Base-by-base conservation (phyloP, 2,888 invertebrate genomes). In the Formica aserva region DNA sequence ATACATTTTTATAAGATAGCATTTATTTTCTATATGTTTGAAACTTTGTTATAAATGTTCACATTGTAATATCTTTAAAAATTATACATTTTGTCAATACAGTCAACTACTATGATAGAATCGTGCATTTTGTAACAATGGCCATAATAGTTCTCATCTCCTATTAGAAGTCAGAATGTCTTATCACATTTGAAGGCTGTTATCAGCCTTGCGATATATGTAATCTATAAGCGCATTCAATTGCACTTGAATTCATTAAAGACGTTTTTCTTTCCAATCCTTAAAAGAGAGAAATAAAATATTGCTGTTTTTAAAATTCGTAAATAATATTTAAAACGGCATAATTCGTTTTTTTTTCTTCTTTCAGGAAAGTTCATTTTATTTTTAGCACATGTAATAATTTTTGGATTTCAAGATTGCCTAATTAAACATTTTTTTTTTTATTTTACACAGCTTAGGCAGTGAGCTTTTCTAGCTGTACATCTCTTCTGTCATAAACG, bases 121-220 rank as follows among this genome's bases (percentile, higher is more conserved):
- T 65, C 22, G 26, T 26, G 2, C 32, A 66, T 41, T 78, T 78
- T 8, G 6, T 26, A 78, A 78, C 3, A 13, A 15, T 26, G 11
- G 15, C 13, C 26, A 13, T 62, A 60, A 52, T 15, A 13, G 1
- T 48, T 32, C 11, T 8, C 29, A 22, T 78, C 60, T 60, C 29
- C 67, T 45, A 69, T 22, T 45, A 65, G 6, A 52, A 57, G 41
- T 29, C 13, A 62, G 18, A 66, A 69, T 69, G n/a, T 29, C 6
- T 78, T 67, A 67, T 69, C 45, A 11, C 57, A 57, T 57, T 38
- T 29, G 1, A 60, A 32, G 15, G 13, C 45, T 6, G 32, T 45
- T 66, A 32, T 67, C 41, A 13, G 32, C 15, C 29, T 66, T 11
- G 13, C n/a, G 38, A 2, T 13, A 52, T 38, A 2, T 9, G 26